Conservation (phyloP, 2,113 vertebrate species). For the Aspiorhynchus laticeps region DNA sequence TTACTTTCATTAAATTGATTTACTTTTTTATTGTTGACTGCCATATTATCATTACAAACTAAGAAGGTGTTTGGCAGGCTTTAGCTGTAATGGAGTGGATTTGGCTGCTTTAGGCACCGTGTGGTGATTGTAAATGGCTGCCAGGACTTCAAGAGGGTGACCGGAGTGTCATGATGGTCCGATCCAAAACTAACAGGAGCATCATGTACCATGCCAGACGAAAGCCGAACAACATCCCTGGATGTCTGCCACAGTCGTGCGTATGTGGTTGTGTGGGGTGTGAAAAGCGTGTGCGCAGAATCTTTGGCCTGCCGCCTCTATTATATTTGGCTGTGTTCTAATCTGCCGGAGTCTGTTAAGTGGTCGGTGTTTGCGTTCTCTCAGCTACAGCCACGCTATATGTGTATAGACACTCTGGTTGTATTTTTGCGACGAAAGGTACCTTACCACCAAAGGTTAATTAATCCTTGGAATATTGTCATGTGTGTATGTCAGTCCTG, state of each 20-base stretch:
- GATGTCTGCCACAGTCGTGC: not conserved
- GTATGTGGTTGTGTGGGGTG: not conserved
- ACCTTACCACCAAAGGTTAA: not conserved
- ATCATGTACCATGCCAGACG: slow-evolving; percentile 48
- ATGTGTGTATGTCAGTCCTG: slow-evolving; percentile 13
- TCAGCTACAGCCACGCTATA: not conserved
- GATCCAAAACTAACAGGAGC: slow-evolving; percentile 42
- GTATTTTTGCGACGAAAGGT: not conserved
- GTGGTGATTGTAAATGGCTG: slow-evolving; percentile 64
- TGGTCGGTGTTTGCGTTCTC: not conserved
- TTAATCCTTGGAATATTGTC: slow-evolving; percentile 15
- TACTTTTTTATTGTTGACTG: not conserved
- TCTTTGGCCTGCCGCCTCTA: not conserved
- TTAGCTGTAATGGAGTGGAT: slow-evolving; percentile 69
- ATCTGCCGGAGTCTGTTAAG: not conserved
- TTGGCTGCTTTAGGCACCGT: slow-evolving; percentile 71
- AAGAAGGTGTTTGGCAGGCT: slow-evolving; percentile 24
- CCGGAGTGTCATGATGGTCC: slow-evolving; percentile 60
- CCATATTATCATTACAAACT: not conserved
- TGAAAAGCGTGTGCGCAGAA: not conserved
- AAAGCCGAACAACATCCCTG: slow-evolving; percentile 22
- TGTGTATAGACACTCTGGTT: not conserved
- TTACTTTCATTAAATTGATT: slow-evolving; percentile 15
- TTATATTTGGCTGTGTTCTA: not conserved
- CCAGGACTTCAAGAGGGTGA: slow-evolving; percentile 66